Percentiles rank a stretch among this genome's conserved stretches.
Evolutionary conservation across 2,888 invertebrate species (phyloP).

Genomic region (Megastigmus dorsalis): DNA sequence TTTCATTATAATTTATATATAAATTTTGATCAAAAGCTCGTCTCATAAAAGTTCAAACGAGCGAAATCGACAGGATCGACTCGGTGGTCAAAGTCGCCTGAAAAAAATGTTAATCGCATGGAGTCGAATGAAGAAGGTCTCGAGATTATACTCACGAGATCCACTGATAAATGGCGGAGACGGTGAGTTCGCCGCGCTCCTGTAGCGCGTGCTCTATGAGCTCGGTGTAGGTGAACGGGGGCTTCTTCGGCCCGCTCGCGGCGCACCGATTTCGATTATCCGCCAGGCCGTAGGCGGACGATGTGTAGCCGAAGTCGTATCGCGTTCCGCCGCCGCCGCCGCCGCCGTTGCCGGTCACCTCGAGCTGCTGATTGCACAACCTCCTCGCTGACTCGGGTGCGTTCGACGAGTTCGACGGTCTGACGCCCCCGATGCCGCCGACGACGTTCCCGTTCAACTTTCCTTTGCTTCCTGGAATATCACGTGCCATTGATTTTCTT

Average conservation of each 20-base stretch:
- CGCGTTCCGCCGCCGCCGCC: too few relatives aligned
- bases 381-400: slow-evolving; percentile 25
- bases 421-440: too few relatives aligned
- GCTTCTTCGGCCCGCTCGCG: slow-evolving; percentile 85
- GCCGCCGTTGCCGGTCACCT: not conserved
- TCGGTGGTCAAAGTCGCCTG: too few relatives aligned
- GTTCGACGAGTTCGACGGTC: slow-evolving; percentile 30
- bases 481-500: too few relatives aligned
- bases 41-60: too few relatives aligned
- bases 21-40: too few relatives aligned
- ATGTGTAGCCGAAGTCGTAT: not conserved
- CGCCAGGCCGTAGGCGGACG: slow-evolving; percentile 14
- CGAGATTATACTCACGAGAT: slow-evolving; percentile 96
- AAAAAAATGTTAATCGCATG: too few relatives aligned
- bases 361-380: slow-evolving; percentile 8
- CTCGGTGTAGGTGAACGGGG: slow-evolving; percentile 93
- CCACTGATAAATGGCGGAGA: slow-evolving; percentile 94
- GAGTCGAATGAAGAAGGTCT: too few relatives aligned
- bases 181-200: slow-evolving; percentile 90
- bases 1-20: too few relatives aligned
- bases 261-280: slow-evolving; percentile 35
- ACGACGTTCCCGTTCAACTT: slow-evolving; percentile 33
- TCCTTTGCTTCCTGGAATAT: slow-evolving; percentile 27
- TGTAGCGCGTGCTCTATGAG: slow-evolving; percentile 90
- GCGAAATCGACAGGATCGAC: too few relatives aligned